phyloP scores from a whole-genome alignment of 2,888 invertebrate genomes.

The Hipparchia sbordonii region DNA sequence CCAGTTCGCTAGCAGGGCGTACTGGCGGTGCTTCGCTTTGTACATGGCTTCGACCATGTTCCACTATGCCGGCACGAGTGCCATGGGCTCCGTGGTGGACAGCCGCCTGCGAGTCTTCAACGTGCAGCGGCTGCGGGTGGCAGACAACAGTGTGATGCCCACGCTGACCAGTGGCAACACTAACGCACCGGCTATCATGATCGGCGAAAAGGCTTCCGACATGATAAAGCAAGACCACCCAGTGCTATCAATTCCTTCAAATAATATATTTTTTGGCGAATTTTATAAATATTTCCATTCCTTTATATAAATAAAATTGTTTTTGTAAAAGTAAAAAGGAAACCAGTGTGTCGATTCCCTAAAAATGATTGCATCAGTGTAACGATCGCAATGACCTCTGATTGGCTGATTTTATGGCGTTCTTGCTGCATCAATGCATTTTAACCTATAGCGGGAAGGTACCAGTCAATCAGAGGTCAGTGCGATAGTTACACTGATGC shows the following conservation, averaged over 20 bases:
- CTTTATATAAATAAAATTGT: background rate
- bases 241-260: background rate
- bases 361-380: too few relatives aligned
- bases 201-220: constrained; percentile 52
- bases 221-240: constrained; percentile 46
- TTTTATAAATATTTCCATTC: background rate
- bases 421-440: too few relatives aligned
- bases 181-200: constrained; percentile 69
- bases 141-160: constrained; percentile 71
- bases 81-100: constrained; percentile 90
- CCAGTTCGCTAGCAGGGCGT: constrained; percentile 47
- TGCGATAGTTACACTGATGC: too few relatives aligned
- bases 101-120: constrained; percentile 67
- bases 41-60: constrained; percentile 84
- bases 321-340: background rate
- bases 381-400: too few relatives aligned
- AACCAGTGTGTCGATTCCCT: too few relatives aligned
- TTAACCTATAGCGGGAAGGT: too few relatives aligned
- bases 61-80: constrained; percentile 87
- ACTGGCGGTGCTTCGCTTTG: constrained; percentile 56
- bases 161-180: constrained; percentile 79
- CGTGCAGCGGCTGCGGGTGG: constrained; percentile 47
- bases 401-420: too few relatives aligned
- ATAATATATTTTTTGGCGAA: background rate
- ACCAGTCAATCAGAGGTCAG: too few relatives aligned